Conservation (phyloP, 37 sponge, comb jelly and placozoan species). For the Chondrosia reniformis region DNA sequence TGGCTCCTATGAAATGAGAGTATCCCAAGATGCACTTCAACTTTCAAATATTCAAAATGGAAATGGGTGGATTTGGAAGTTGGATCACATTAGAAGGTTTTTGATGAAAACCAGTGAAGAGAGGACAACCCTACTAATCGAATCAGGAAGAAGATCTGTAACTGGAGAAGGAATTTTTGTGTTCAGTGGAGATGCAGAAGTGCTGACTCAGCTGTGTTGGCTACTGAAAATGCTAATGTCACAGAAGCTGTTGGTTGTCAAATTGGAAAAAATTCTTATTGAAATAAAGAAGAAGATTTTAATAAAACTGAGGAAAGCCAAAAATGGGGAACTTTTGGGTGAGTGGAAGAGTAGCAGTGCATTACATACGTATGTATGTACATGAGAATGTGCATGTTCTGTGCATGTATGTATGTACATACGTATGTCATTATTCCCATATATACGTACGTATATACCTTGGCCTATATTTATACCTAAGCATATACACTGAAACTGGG, state of each 20-base stretch:
- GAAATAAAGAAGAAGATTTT: conserved; percentile 4
- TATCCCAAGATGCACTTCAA: neutral
- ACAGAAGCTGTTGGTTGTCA: neutral
- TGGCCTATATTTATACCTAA: too few species aligned
- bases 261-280: neutral
- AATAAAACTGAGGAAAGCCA: neutral
- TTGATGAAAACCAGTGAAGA: neutral
- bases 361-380: neutral
- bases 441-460: neutral
- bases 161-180: neutral
- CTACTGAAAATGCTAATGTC: neutral
- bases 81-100: conserved; percentile 9
- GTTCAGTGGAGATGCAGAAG: neutral
- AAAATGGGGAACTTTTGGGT: neutral
- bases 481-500: too few species aligned
- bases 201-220: neutral
- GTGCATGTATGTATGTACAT: neutral
- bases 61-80: neutral
- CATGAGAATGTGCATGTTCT: neutral
- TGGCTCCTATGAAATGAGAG: neutral
- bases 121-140: neutral
- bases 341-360: neutral
- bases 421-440: neutral
- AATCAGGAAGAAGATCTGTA: neutral
- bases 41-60: neutral